A percentile compares a stretch with the other conserved stretches of the same genome.
phyloP scores from a whole-genome alignment of 2,113 vertebrate genomes.

The Spheniscus mendiculus region DNA sequence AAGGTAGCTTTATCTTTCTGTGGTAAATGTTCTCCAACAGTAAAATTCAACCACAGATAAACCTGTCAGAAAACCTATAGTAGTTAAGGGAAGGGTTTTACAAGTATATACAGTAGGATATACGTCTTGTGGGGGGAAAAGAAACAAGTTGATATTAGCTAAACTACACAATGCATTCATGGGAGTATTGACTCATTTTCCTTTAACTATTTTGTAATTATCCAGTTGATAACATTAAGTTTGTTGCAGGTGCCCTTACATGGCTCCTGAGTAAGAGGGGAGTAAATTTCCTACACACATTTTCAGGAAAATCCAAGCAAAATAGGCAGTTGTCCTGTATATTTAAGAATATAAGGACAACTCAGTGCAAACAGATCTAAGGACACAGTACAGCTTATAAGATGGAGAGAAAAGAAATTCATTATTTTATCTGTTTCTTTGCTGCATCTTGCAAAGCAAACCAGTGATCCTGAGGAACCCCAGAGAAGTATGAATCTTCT shows the following conservation, averaged over 20 bases:
- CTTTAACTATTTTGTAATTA: background rate
- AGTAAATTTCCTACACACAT: background rate
- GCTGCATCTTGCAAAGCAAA: background rate
- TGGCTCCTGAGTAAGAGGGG: background rate
- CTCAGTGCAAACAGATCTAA: background rate
- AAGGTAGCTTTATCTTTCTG: background rate
- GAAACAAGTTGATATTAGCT: background rate
- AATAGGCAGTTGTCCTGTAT: background rate
- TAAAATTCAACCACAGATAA: background rate
- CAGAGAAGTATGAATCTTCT: background rate
- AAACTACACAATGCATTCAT: background rate
- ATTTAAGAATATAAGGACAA: background rate
- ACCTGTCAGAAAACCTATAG: background rate
- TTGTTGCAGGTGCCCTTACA: background rate
- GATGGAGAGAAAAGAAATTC: background rate
- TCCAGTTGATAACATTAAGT: background rate
- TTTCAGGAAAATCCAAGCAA: background rate
- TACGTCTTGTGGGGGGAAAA: background rate
- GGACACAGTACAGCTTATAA: background rate
- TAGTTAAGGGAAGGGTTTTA: background rate
- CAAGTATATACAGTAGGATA: background rate
- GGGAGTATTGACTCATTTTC: background rate
- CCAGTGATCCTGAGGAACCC: background rate
- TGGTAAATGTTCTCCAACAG: background rate
- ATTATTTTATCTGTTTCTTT: background rate